phyloP scores from a whole-genome alignment of 2,888 invertebrate species.

The Morinoia aosen region DNA sequence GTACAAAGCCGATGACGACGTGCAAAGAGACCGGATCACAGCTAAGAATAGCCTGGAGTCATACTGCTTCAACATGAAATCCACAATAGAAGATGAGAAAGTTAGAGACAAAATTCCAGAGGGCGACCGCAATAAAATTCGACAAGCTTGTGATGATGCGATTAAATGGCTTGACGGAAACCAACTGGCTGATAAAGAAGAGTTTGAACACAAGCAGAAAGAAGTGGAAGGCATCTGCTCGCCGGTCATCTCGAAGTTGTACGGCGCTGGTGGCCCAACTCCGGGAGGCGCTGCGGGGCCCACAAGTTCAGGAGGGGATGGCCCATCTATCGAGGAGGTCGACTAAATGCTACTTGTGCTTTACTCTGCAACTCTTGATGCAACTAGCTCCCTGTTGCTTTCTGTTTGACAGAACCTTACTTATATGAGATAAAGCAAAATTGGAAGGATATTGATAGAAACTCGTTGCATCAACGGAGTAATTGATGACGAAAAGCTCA shows the following conservation, averaged over 20 bases:
- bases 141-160: constrained; percentile 90
- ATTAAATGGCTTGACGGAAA: constrained; percentile 83
- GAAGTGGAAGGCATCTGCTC: constrained; percentile 92
- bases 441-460: no score
- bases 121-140: constrained; percentile 83
- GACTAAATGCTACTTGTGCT: background rate
- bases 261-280: constrained; percentile 84
- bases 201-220: constrained; percentile 95
- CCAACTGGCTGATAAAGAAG: constrained; percentile 92
- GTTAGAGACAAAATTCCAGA: constrained; percentile 91
- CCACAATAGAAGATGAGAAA: constrained; percentile 91
- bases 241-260: constrained; percentile 95
- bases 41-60: constrained; percentile 74
- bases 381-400: no score
- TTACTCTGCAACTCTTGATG: no score
- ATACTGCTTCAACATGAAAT: constrained; percentile 80
- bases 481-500: no score
- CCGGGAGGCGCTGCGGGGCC: constrained; percentile 75
- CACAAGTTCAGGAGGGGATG: constrained; percentile 53
- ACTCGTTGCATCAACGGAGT: no score
- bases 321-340: constrained; percentile 41
- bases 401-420: no score
- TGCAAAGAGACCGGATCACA: constrained; percentile 73
- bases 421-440: no score
- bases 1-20: constrained; percentile 74